Base-by-base conservation (phyloP, 2,113 vertebrate genomes). In the Xiphophorus couchianus region DNA sequence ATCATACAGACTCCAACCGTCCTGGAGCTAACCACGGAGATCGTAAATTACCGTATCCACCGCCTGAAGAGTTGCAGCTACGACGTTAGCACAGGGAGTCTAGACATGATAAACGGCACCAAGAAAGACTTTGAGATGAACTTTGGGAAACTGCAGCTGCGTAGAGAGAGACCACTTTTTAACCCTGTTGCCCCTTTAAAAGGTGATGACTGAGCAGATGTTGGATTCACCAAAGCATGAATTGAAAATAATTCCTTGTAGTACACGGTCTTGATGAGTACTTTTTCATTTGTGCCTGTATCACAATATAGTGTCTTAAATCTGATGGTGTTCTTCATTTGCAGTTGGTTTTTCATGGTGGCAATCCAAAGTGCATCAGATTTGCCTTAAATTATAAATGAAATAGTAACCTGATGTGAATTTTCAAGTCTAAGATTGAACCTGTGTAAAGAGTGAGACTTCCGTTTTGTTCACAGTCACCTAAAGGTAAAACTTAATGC, bases 111-210 rank as follows among this genome's bases (percentile, higher is more conserved):
- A 0, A 95, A 77, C 33, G 97, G 97, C 35, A 99, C 97, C 1
- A 98, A 96, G 90, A 98, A 97, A 75, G 96, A 98, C 84, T 98
- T 99, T 93, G 97, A 99, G 82, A 91, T 79, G 62, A 95, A 71
- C 84, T 96, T 91, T 54, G 94, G 92, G 51, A 97, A 94, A 83
- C 92, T 98, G 39, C 94, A 95, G 69, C 90, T 95, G 27, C 94
- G 94, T 66, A 91, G 89, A 77, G 93, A 95, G 77, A 94, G 97
- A 61, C 97, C 97, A 0, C 71, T 97, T 58, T 98, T 97, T 94
- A 98, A 98, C 89, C 97, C 97, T 2, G 97, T 97, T 22, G 96
- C 96, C 30, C 97, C 97, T 71, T 66, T 97, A 76, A 91, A 76
- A 33, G 66, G 14, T 37, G 94, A 96, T 27, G 94, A 96, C 74